Base-by-base conservation (phyloP, 2,888 invertebrate genomes). In the Pterostichus niger region DNA sequence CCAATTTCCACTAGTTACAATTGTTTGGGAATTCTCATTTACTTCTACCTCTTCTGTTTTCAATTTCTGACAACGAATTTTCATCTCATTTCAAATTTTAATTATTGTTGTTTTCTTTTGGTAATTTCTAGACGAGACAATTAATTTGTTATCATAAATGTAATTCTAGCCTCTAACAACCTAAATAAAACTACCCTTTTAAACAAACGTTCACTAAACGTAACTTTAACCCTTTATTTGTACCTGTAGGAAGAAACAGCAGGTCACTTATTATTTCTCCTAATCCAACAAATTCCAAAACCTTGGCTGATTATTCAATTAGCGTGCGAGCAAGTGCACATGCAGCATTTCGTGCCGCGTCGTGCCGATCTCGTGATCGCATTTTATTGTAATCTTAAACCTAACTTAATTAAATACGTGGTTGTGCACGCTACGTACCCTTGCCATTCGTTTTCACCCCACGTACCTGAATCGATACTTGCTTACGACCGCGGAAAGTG, bases 401-500 rank as follows among this genome's bases (percentile, higher is more conserved):
- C 88, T 88, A 88, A 89, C 88, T 89, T 89, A 89, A 89, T 89
- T 89, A 88, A 89, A 89, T 88, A 88, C 88, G 87, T 88, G 88
- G 87, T 86, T 49, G 31, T 81, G 81, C 71, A 71, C 71, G 71
- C 68, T 71, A 71, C 9, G 6, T 56, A 9, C 56, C 56, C 56
- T 56, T 56, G 0, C 9, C 17, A 13, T 5, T 6, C 31, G 33
- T 64, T 71, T 64, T 4, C 68, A 44, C 44, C 68, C 68, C 13
- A n/a, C 10, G 40, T 4, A 11, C 10, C 3, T 10, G 15, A 71
- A 44, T 44, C 56, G 24, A 56, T 56, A 56, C 56, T 2, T 52
- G 13, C 13, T 52, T n/a, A 52, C 3, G 13, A 52, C 52, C 52
- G 13, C 52, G 5, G 10, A 10, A 10, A 52, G 13, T 3, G 40